phyloP scores from a whole-genome alignment of 2,888 invertebrate genomes.

The Chaetoderma sp. region DNA sequence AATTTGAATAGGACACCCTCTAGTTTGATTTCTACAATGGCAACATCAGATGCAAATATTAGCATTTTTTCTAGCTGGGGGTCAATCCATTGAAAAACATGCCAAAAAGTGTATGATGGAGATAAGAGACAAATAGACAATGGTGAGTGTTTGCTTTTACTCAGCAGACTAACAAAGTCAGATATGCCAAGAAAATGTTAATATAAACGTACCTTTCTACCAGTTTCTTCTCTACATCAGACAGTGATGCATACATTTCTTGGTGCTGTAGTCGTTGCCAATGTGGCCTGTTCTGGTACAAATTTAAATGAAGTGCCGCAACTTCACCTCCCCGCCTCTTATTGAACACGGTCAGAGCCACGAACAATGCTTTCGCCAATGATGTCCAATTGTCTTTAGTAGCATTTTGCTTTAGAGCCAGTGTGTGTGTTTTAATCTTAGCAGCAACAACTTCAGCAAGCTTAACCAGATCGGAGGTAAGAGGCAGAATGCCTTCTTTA shows the following conservation, averaged over 20 bases:
- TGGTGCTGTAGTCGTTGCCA: neutral
- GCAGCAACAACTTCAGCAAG: neutral
- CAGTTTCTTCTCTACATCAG: neutral
- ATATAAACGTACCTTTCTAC: constrained; percentile 3
- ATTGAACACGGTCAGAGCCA: neutral
- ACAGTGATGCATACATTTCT: neutral
- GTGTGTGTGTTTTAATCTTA: neutral
- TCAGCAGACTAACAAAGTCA: too few relatives aligned
- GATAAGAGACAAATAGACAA: too few relatives aligned
- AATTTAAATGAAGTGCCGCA: neutral
- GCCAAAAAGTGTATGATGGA: too few relatives aligned
- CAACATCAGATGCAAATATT: too few relatives aligned
- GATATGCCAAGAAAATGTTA: too few relatives aligned
- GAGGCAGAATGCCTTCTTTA: neutral
- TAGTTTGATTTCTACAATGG: too few relatives aligned
- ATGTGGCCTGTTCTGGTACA: neutral
- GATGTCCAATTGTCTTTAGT: neutral
- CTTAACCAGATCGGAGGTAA: neutral
- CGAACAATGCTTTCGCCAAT: neutral
- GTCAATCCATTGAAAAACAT: too few relatives aligned
- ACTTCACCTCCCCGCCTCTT: neutral
- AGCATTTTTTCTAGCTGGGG: too few relatives aligned
- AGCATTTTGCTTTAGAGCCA: neutral
- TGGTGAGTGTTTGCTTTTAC: too few relatives aligned
- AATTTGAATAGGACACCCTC: too few relatives aligned